phyloP scores from a whole-genome alignment of 1,140 invertebrate genomes.

The Drosophila grimshawi region DNA sequence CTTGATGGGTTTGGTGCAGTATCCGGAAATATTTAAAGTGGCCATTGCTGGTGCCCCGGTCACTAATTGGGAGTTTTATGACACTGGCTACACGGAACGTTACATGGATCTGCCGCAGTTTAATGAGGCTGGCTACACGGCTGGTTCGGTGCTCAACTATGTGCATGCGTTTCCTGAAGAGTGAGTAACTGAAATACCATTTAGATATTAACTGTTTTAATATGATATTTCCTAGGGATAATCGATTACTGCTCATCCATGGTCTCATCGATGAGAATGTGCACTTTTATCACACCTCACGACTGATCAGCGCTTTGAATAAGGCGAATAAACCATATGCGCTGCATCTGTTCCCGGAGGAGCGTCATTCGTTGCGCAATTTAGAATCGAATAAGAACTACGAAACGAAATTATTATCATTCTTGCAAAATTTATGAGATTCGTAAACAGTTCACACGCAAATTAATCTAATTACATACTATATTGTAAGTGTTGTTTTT shows the following conservation, averaged over 20 bases:
- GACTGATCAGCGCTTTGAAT: slow-evolving; percentile 94
- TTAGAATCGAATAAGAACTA: slow-evolving; percentile 98
- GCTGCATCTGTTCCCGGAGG: slow-evolving; percentile 96
- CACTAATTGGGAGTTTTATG: slow-evolving; percentile 96
- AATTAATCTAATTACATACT: slow-evolving; percentile 19
- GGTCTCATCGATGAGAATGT: slow-evolving; percentile 99
- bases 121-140: slow-evolving; percentile 91
- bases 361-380: slow-evolving; percentile 96
- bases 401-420: slow-evolving; percentile 96
- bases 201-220: neutral
- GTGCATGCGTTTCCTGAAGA: slow-evolving; percentile 95
- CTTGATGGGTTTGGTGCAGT: slow-evolving; percentile 93
- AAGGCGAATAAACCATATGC: slow-evolving; percentile 96
- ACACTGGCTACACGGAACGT: slow-evolving; percentile 96
- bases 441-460: slow-evolving; percentile 48
- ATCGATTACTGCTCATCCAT: slow-evolving; percentile 97
- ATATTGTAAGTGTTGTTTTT: slow-evolving; percentile 38
- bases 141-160: slow-evolving; percentile 91
- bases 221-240: slow-evolving; percentile 88
- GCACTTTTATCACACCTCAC: slow-evolving; percentile 98
- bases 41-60: slow-evolving; percentile 98
- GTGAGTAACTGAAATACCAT: slow-evolving; percentile 85
- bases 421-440: slow-evolving; percentile 94
- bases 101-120: slow-evolving; percentile 97
- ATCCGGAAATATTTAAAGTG: slow-evolving; percentile 93